Conservation (phyloP, 2,797 vertebrate genomes). For the Semaprochilodus insignis region DNA sequence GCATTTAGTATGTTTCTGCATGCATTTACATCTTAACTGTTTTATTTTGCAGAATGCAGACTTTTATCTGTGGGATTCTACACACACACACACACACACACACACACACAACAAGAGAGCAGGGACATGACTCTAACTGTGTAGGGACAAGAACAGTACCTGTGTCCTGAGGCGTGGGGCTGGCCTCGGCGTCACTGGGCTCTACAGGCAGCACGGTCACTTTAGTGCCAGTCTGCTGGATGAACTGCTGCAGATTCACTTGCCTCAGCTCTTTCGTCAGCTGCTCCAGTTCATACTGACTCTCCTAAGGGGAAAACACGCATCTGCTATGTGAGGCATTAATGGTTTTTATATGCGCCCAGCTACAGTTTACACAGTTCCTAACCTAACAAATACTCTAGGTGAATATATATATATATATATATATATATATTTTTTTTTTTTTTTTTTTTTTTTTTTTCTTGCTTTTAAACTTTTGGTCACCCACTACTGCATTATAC, state of each 20-base stretch:
- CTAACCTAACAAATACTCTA: too few species aligned
- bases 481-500: too few species aligned
- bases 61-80: too few species aligned
- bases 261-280: slow-evolving; percentile 97
- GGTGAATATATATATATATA: too few species aligned
- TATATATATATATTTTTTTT: too few species aligned
- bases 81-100: too few species aligned
- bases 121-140: not conserved
- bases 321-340: slow-evolving; percentile 13
- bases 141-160: slow-evolving; percentile 53
- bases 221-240: slow-evolving; percentile 97
- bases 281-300: slow-evolving; percentile 94
- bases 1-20: too few species aligned
- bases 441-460: too few species aligned
- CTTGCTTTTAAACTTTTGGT: too few species aligned
- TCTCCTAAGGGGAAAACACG: slow-evolving; percentile 80
- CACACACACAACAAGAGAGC: not conserved
- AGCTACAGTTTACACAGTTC: not conserved
- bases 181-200: slow-evolving; percentile 83
- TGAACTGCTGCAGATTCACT: slow-evolving; percentile 98
- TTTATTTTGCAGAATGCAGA: too few species aligned
- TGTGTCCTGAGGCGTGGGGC: slow-evolving; percentile 71
- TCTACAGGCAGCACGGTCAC: slow-evolving; percentile 95
- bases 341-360: not conserved
- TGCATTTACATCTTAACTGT: too few species aligned